These are phyloP conservation scores for Heliconius cydno DNA, from an alignment of 2,888 invertebrate genomes.

Conservation along the genomic window DNA sequence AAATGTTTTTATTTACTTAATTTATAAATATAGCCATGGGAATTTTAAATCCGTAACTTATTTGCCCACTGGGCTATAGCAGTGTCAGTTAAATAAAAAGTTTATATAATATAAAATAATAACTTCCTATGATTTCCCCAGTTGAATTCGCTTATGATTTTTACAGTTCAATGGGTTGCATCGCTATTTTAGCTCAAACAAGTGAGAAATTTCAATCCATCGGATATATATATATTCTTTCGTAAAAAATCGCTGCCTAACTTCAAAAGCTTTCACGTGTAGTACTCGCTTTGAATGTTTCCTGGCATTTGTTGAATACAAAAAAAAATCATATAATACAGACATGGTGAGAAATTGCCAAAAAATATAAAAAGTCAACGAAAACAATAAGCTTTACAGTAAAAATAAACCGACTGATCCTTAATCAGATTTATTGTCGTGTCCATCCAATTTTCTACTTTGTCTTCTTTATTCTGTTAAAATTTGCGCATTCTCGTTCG, in stretches of 20 bases:
- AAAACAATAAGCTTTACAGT: no score
- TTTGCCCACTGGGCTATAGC: not conserved
- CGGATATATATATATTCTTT: slow-evolving; percentile 12
- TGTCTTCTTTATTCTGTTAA: no score
- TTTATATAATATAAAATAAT: not conserved
- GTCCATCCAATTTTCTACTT: no score
- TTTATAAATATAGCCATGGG: not conserved
- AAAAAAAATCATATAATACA: not conserved
- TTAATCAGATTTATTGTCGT: no score
- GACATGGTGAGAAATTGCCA: not conserved
- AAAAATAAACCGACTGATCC: no score
- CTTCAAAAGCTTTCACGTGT: slow-evolving; percentile 2
- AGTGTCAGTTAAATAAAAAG: not conserved
- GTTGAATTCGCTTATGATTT: slow-evolving; percentile 8
- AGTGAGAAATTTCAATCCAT: slow-evolving; percentile 3
- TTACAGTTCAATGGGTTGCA: slow-evolving; percentile 8
- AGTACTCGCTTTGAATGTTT: not conserved
- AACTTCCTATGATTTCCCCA: slow-evolving; percentile 2
- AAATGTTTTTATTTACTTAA: not conserved
- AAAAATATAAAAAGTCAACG: not conserved
- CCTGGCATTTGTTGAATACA: not conserved
- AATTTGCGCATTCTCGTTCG: no score
- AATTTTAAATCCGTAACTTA: not conserved
- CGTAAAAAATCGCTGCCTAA: not conserved
- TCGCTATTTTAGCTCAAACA: slow-evolving; percentile 9